A percentile compares a stretch with the other conserved stretches of the same genome.
phyloP scores from a whole-genome alignment of 2,888 invertebrate genomes.

The Melieria picta region DNA sequence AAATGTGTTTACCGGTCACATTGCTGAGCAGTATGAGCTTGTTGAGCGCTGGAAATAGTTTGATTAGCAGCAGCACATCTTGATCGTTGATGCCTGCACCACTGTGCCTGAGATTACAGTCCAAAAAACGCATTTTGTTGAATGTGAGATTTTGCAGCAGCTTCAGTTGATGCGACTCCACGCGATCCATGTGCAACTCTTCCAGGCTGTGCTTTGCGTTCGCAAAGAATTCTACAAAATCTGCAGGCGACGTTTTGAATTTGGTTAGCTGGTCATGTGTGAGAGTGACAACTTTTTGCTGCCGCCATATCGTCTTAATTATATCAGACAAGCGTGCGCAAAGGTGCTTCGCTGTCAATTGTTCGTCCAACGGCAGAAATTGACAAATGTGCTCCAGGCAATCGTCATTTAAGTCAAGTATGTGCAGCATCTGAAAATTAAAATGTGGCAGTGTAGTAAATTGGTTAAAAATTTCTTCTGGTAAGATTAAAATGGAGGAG shows the following conservation, averaged over 20 bases:
- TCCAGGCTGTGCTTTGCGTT: slow-evolving; percentile 38
- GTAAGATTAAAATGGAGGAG: too few relatives aligned
- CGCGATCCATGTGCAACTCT: slow-evolving; percentile 13
- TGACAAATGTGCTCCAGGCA: slow-evolving; percentile 43
- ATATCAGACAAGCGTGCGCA: slow-evolving; percentile 29
- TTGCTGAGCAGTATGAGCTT: slow-evolving; percentile 35
- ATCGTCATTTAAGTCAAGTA: slow-evolving; percentile 44
- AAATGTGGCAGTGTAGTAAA: slow-evolving; percentile 4
- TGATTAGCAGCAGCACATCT: slow-evolving; percentile 9
- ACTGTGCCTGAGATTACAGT: slow-evolving; percentile 2
- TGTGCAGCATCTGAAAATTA: slow-evolving; percentile 1
- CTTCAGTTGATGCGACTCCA: slow-evolving; percentile 7
- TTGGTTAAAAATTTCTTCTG: too few relatives aligned
- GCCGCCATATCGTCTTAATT: slow-evolving; percentile 43
- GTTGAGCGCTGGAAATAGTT: slow-evolving; percentile 45
- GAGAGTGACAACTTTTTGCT: slow-evolving; percentile 3
- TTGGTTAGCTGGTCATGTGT: neutral
- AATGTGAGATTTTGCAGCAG: slow-evolving; percentile 39
- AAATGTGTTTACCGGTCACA: slow-evolving; percentile 42
- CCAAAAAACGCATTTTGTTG: slow-evolving; percentile 39
- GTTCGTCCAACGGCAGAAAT: slow-evolving; percentile 42
- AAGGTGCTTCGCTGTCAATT: slow-evolving; percentile 36
- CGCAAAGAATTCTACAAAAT: slow-evolving; percentile 40
- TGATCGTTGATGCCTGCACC: slow-evolving; percentile 7
- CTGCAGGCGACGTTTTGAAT: neutral